Base-by-base conservation (phyloP, 2,888 invertebrate species). In the Sminthurides aquaticus region DNA sequence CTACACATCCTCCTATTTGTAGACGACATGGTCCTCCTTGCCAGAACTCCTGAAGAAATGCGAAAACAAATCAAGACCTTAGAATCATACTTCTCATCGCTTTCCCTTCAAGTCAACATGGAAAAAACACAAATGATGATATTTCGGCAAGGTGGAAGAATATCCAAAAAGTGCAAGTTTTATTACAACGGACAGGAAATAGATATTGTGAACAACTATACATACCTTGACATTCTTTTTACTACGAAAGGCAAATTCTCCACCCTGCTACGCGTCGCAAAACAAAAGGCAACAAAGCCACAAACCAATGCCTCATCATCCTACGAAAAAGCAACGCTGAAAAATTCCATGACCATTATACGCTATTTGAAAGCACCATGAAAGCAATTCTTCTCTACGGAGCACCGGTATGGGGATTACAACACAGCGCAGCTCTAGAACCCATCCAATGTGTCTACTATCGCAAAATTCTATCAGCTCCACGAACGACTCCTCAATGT, bases 121-220 rank as follows among this genome's bases (percentile, higher is more conserved):
- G 54, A 25, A 0, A 74, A 73, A 67, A 72, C 73, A 8, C 75
- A 74, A 67, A 69, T 74, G 20, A 57, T 71, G 52, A 60, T 71
- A 1, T 72, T 69, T 59, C 61, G 65, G 29, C 66, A 60, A 28
- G 68, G 66, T 2, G 69, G 68, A 2, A 15, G n/a, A 27, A 18
- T 18, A 2, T 2, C 43, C 2, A 34, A 24, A 28, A 11, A 2
- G 0, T 1, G 15, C 3, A 26, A 24, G n/a, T 52, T 64, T 25
- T 18, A 29, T 18, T 60, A 59, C 29, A 54, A 43, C 18, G 48
- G 29, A 3, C 28, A 64, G 24, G 20, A 18, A n/a, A 26, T 64
- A 2, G 60, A 64, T 11, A 52, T 55, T 26, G 64, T 60, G 15
- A 22, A 55, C 2, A 54, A 59, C 1, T 64, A 57, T 25, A 27